phyloP scores from a whole-genome alignment of 2,888 invertebrate species.

The Cinara cedri region DNA sequence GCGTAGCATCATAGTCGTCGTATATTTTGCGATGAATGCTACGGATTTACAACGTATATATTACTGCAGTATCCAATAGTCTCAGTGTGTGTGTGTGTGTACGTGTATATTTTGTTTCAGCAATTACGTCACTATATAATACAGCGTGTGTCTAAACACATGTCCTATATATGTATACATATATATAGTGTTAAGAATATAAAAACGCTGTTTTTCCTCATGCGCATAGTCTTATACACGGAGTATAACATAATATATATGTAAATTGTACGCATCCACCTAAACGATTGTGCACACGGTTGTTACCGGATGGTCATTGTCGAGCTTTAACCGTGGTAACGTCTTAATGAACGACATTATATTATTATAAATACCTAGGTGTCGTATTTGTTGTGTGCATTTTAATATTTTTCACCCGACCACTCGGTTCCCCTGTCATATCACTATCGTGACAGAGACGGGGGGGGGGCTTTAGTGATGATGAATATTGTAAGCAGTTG shows the following conservation, averaged over 20 bases:
- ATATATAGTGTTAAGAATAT: background rate
- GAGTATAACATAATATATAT: conserved; percentile 2
- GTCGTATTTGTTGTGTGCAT: too few species aligned
- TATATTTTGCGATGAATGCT: conserved; percentile 19
- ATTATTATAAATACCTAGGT: too few species aligned
- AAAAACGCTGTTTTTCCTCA: conserved; percentile 6
- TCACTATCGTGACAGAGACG: too few species aligned
- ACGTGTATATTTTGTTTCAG: conserved; percentile 21
- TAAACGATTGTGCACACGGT: too few species aligned
- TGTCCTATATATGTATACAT: background rate
- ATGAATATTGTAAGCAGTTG: too few species aligned
- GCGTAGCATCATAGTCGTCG: background rate
- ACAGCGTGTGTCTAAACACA: too few species aligned
- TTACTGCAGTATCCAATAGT: background rate
- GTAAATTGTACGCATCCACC: conserved; percentile 39
- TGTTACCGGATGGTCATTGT: background rate
- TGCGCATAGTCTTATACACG: background rate
- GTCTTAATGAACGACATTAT: conserved; percentile 14
- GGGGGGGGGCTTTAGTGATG: too few species aligned
- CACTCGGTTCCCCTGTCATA: too few species aligned
- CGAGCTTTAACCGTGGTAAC: background rate
- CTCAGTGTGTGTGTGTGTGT: background rate
- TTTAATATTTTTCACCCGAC: too few species aligned
- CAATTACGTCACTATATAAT: conserved; percentile 22
- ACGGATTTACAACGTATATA: conserved; percentile 12